Evolutionary conservation across 2,888 invertebrate species (phyloP), one percentile per base, ranked within the genome.

Genomic region (Ophioninae sp.): DNA sequence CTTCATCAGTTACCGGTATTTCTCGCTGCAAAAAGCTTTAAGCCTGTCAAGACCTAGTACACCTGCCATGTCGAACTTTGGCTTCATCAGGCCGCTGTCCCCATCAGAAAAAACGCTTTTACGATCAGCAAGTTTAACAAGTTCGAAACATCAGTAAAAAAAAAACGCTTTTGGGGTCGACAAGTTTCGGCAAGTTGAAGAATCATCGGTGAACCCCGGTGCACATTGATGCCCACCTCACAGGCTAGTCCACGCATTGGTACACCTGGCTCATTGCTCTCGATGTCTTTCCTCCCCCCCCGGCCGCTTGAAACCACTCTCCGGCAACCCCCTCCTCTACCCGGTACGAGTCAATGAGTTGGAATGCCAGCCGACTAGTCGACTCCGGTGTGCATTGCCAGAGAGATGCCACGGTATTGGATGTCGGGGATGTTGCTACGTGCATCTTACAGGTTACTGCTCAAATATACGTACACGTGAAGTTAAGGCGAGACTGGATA

Each of bases 341-440:
- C n/a, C n/a, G n/a, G 86, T 86, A 86, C 87, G 87, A 89, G 84
- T 88, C 88, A 87, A 91, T 88, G 88, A 90, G 88, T 89, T 87
- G 90, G 90, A 91, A 90, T 90, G 89, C 88, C 87, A 88, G 85
- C 88, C 86, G 86, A 87, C 89, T 86, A 88, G 88, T 87, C 89
- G 88, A 87, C 87, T 73, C 61, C 83, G 50, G 50, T 61, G 21
- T 65, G 76, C 37, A 7, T 70, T 77, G 68, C 57, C 65, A 56
- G 56, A 73, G 83, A 87, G 81, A 87, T 88, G 86, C 86, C 87
- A 86, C 85, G 86, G 82, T 87, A 86, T 87, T 85, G 87, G 87
- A 87, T 87, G 85, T 87, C 87, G 84, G 84, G 80, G 86, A 86
- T 85, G 72, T 70, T 65, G 77, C 72, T 59, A 41, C 65, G 30